Conservation (phyloP, 2,888 invertebrate genomes). For the Sepioteuthis lessoniana region DNA sequence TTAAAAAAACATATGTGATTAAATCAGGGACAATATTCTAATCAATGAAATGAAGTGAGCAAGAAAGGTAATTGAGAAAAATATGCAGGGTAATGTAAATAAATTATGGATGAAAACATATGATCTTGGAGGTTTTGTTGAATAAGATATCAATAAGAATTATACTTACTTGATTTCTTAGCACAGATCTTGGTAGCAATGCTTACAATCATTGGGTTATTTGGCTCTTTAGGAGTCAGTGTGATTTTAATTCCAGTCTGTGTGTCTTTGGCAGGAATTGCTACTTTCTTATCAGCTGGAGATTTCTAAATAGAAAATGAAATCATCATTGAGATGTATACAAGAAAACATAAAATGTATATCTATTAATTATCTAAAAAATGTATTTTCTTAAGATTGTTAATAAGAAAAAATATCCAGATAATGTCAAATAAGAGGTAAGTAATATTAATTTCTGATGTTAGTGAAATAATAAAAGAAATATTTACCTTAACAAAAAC, state of each 20-base stretch:
- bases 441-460: too few species aligned
- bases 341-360: not conserved
- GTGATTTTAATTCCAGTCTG: conserved; percentile 6
- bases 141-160: too few species aligned
- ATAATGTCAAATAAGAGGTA: too few species aligned
- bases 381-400: too few species aligned
- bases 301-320: not conserved
- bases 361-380: too few species aligned
- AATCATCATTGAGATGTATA: not conserved
- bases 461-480: too few species aligned
- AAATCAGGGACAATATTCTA: not conserved
- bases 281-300: not conserved
- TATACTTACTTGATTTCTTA: not conserved
- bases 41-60: too few species aligned
- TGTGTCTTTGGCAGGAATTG: not conserved
- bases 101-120: not conserved
- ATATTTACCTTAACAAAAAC: too few species aligned
- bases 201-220: not conserved
- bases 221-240: not conserved
- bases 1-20: not conserved
- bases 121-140: too few species aligned
- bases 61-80: too few species aligned
- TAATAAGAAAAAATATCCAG: too few species aligned
- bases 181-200: not conserved
- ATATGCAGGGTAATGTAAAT: too few species aligned